Percentiles rank a stretch among this genome's conserved stretches.
Evolutionary conservation across 2,888 invertebrate species (phyloP).

Genomic region (Eulithis testata): DNA sequence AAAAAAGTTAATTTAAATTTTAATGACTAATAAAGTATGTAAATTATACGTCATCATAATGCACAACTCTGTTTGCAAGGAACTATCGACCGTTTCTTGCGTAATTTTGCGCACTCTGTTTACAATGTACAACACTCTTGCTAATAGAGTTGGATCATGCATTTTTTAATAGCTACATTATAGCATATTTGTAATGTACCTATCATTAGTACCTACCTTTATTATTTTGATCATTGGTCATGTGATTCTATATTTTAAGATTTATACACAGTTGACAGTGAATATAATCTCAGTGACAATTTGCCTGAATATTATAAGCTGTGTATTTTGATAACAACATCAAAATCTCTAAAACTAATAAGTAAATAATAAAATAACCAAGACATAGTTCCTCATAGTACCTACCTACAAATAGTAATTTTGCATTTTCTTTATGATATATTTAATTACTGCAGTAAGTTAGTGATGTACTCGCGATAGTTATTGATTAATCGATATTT

Average conservation of each 20-base stretch:
- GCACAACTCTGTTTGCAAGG: constrained; percentile 38
- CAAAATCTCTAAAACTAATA: constrained; percentile 68
- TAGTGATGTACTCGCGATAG: constrained; percentile 75
- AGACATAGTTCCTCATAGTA: constrained; percentile 84
- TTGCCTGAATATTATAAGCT: constrained; percentile 70
- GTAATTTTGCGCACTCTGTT: constrained; percentile 10
- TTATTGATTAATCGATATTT: constrained; percentile 53
- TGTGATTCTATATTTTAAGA: constrained; percentile 40
- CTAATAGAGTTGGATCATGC: constrained; percentile 40
- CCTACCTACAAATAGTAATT: constrained; percentile 84
- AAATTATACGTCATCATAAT: constrained; percentile 51
- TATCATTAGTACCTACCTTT: constrained; percentile 54
- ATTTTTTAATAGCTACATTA: constrained; percentile 39
- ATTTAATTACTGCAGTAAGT: constrained; percentile 75
- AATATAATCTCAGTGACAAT: constrained; percentile 68
- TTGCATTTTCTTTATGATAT: constrained; percentile 80
- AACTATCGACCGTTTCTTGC: constrained; percentile 23
- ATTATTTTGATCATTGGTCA: constrained; percentile 56
- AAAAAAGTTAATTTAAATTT: constrained; percentile 47
- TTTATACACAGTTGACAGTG: constrained; percentile 48
- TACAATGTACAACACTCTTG: constrained; percentile 36
- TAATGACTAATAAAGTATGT: constrained; percentile 53
- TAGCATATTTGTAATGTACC: constrained; percentile 52
- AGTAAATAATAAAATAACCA: constrained; percentile 72
- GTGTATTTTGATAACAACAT: constrained; percentile 80